Evolutionary conservation across 1,140 invertebrate genomes (phyloP), one percentile per base, ranked within the genome.

Genomic region (Ceratoteleas bidentatus): DNA sequence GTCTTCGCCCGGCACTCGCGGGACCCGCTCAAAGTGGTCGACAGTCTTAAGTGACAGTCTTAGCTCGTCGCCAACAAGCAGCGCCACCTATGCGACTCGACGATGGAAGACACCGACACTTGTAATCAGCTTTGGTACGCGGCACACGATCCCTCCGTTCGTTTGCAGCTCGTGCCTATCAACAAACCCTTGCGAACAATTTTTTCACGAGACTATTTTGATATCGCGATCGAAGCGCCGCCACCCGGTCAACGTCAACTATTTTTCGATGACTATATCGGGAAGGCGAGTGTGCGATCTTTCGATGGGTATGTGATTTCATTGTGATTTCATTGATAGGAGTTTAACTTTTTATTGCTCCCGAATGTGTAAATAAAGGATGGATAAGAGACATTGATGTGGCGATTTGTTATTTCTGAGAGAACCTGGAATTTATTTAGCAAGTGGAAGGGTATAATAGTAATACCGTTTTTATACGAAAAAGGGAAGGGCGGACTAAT

Each of bases 1-100:
- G 93, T 97, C 50, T 96, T 96, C 84, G 94, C 95, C 0, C 93
- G 94, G 57, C 97, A 97, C 84, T 93, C 94, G 83, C 94, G 93
- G 60, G 94, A 96, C 83, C 93, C 94, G 0, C 85, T 94, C 10
- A 93, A 94, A 70, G 92, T 94, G 86, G 81, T 94, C 38, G 91
- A 92, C 49, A 91, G 90, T 79, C 86, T 72, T 11, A 86, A 88
- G 57, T 88, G 85, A 88, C 83, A 58, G 69, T 73, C 62, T 57
- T 34, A 10, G 34, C 10, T 13, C 8, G 36, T 8, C 13, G 34
- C 11, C 8, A 52, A 72, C 6, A 64, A 49, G 16, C 53, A 61
- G n/a, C n/a, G 33, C 52, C 60, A 57, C 74, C 79, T 75, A 70
- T 52, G 62, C 60, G 33, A 83, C n/a, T 6, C n/a, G n/a, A n/a